phyloP scores from a whole-genome alignment of 1,140 invertebrate genomes.

The Zaprionus ghesquierei region DNA sequence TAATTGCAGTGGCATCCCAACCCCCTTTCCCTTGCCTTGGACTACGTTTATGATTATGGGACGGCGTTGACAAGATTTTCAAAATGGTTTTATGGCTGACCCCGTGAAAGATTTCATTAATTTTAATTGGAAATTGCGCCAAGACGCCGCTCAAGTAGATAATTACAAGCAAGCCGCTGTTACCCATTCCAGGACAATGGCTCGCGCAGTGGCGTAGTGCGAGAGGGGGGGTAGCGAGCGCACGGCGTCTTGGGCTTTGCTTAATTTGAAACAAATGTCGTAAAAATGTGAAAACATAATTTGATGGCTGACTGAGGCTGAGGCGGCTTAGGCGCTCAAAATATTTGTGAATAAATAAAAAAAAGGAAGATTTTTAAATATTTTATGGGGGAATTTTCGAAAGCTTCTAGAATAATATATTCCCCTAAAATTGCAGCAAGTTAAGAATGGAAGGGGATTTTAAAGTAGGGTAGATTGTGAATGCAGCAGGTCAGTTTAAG shows the following conservation, averaged over 20 bases:
- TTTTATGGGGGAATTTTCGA: conserved; percentile 24
- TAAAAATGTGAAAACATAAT: conserved; percentile 72
- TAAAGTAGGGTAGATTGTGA: too few relatives aligned
- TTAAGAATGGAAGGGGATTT: background rate
- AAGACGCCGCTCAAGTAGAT: conserved; percentile 71
- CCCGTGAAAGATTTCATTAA: conserved; percentile 73
- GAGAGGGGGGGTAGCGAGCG: background rate
- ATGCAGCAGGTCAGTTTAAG: background rate
- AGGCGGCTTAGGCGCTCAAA: conserved; percentile 37
- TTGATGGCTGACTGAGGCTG: conserved; percentile 74
- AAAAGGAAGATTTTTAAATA: conserved; percentile 32
- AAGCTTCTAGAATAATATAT: background rate
- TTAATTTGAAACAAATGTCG: conserved; percentile 80
- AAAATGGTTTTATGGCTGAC: conserved; percentile 78
- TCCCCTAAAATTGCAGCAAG: background rate
- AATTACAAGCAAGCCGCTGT: conserved; percentile 59
- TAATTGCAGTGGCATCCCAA: conserved; percentile 56
- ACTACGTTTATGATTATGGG: conserved; percentile 69
- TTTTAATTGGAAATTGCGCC: conserved; percentile 77
- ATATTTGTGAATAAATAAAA: conserved; percentile 9
- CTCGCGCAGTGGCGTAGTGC: background rate
- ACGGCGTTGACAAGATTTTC: conserved; percentile 76
- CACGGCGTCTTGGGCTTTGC: conserved; percentile 47
- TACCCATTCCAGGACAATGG: conserved; percentile 57
- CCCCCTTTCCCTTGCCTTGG: conserved; percentile 9